Conservation (phyloP, 64 coral and sea anemone genomes). For the Acropora tenuis region DNA sequence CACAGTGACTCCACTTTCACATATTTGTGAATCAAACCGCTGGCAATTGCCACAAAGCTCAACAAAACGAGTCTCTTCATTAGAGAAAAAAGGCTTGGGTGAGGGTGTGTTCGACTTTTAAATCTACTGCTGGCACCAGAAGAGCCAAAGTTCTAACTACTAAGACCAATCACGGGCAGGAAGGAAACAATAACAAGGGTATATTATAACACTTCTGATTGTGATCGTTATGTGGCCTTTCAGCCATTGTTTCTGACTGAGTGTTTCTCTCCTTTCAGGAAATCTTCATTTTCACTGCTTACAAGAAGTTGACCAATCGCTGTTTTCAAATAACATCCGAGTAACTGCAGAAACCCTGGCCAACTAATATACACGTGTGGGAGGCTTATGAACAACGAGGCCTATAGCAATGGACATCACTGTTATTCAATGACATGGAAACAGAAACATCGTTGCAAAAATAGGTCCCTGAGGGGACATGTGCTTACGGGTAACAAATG, state of each 20-base stretch:
- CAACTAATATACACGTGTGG: background rate
- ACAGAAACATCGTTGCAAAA: too few species aligned
- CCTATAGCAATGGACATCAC: too few species aligned
- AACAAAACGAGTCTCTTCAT: background rate
- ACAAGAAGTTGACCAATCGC: background rate
- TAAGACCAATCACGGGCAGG: background rate
- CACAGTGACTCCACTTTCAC: background rate
- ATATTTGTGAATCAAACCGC: background rate
- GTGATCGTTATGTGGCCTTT: background rate
- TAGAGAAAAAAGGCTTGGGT: background rate
- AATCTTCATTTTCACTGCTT: slow-evolving; percentile 3
- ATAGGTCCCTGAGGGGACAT: too few species aligned
- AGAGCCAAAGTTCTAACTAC: background rate
- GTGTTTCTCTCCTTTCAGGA: background rate
- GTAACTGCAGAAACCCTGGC: background rate
- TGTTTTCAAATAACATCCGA: background rate
- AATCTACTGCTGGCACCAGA: background rate
- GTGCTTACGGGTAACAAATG: too few species aligned
- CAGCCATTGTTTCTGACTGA: background rate
- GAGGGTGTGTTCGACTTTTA: background rate
- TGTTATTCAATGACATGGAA: too few species aligned
- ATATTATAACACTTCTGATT: background rate
- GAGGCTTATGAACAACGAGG: background rate
- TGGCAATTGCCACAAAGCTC: background rate
- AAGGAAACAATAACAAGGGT: background rate